These are phyloP conservation scores for Ibycter americanus DNA, from an alignment of 2,797 vertebrate genomes.

Conservation along the genomic window DNA sequence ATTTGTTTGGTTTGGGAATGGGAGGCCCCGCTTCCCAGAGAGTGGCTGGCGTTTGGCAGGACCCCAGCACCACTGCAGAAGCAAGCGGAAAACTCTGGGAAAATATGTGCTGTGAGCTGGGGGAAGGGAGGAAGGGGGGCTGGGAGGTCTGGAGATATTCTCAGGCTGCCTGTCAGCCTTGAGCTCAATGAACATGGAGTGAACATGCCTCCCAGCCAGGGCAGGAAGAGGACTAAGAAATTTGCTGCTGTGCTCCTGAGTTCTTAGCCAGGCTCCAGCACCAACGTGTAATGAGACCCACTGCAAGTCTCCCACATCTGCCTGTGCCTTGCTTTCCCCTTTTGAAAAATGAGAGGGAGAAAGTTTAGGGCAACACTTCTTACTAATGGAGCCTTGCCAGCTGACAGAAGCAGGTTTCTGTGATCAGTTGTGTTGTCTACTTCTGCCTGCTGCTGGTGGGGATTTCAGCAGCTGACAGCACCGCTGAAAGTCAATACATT, in stretches of 20 bases:
- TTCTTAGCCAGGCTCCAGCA: neutral
- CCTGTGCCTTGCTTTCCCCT: neutral
- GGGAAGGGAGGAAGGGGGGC: conserved; percentile 35
- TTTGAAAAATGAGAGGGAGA: neutral
- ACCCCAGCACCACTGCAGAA: conserved; percentile 59
- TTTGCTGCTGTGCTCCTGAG: neutral
- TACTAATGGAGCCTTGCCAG: neutral
- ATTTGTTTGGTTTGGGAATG: conserved; percentile 65
- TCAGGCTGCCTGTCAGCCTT: conserved; percentile 47
- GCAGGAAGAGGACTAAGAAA: neutral
- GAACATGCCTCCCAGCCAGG: neutral
- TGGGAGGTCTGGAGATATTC: conserved; percentile 43
- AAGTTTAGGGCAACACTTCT: neutral
- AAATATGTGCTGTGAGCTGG: conserved; percentile 49
- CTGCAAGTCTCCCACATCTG: accelerated
- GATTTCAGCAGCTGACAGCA: neutral
- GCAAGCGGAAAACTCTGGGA: conserved; percentile 69
- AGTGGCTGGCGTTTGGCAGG: conserved; percentile 61
- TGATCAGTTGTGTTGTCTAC: neutral
- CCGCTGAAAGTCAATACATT: neutral
- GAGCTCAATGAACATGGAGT: conserved; percentile 18
- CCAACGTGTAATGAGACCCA: neutral
- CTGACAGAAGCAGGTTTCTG: neutral
- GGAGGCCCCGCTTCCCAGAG: conserved; percentile 53
- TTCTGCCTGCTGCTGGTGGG: neutral